phyloP scores from a whole-genome alignment of 2,797 vertebrate species.

The Discoglossus pictus region DNA sequence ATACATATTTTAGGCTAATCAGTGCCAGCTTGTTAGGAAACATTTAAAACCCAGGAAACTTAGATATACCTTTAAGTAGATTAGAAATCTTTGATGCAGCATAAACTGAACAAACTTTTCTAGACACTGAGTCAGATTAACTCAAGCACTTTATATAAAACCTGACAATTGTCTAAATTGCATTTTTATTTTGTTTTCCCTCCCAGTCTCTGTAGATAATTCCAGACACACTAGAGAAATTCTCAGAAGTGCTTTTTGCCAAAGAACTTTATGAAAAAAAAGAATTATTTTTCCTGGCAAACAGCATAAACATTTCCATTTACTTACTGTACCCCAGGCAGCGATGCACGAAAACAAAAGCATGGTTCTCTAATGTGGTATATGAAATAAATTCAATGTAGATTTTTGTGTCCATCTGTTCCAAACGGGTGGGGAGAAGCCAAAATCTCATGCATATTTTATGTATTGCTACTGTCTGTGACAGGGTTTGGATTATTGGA shows the following conservation, averaged over 20 bases:
- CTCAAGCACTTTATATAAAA: not conserved
- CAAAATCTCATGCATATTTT: slow-evolving; percentile 27
- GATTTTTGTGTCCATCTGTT: slow-evolving; percentile 24
- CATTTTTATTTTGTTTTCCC: not conserved
- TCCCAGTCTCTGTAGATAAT: not conserved
- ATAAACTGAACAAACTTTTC: no score
- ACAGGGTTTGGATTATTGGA: not conserved
- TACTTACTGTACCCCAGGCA: slow-evolving; percentile 1
- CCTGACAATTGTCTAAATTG: not conserved
- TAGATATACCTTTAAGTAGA: no score
- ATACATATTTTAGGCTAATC: no score
- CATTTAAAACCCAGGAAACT: no score
- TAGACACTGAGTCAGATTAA: no score
- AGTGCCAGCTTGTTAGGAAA: no score
- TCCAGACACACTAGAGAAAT: not conserved
- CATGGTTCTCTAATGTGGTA: not conserved
- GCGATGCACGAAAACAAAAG: slow-evolving; percentile 1
- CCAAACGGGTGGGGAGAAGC: slow-evolving; percentile 1
- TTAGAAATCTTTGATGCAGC: no score
- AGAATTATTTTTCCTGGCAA: not conserved
- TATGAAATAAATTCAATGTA: not conserved
- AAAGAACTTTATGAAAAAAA: not conserved
- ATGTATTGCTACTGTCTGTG: slow-evolving; percentile 6
- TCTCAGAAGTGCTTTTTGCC: not conserved
- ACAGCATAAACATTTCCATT: slow-evolving; percentile 2